Evolutionary conservation across 2,888 invertebrate genomes (phyloP), one percentile per base, ranked within the genome.

Genomic region (Hirtodrosophila duncani): DNA sequence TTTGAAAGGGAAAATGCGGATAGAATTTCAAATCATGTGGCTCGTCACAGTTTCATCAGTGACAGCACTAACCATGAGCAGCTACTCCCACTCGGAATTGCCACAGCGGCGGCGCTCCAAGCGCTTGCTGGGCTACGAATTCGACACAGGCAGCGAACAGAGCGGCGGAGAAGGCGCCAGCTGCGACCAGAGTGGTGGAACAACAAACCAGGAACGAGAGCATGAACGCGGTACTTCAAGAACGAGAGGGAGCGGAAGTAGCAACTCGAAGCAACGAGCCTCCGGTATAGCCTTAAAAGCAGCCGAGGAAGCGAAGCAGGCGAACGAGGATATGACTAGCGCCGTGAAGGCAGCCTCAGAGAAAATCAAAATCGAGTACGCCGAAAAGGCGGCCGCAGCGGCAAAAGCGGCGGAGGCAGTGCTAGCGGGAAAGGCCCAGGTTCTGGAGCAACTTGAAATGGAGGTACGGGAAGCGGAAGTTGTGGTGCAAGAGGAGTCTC

Each of bases 381-480:
- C 92, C 0, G 92, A 92, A 61, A 92, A 91, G 71, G 92, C 92
- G 0, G 83, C 90, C 2, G 89, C 91, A 83, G 92, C 92, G 0
- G 91, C 92, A 0, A 91, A 91, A 78, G 92, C 92, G 0, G 92
- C 92, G 0, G 91, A 91, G 77, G 92, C 92, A 0, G 92, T 91
- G 0, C 84, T 92, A 0, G 89, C 90, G 1, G 91, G 91, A 0
- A 92, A 92, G 66, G 89, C 90, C 64, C 90, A 90, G 1, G 88
- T 92, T 8, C 90, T 92, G 0, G 90, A 91, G 61, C 91, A 92
- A 71, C 85, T 92, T 0, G 90, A 91, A 63, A 89, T 91, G 68
- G 91, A 92, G 81, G 89, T 92, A 2, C 90, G 89, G 34, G 92
- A 92, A 75, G 91, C 91, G 0, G 90, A 90, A 43, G 87, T 88